A percentile compares a stretch with the other conserved stretches of the same genome.
Evolutionary conservation across 2,113 vertebrate genomes (phyloP).

Genomic region (Amphiprion percula): DNA sequence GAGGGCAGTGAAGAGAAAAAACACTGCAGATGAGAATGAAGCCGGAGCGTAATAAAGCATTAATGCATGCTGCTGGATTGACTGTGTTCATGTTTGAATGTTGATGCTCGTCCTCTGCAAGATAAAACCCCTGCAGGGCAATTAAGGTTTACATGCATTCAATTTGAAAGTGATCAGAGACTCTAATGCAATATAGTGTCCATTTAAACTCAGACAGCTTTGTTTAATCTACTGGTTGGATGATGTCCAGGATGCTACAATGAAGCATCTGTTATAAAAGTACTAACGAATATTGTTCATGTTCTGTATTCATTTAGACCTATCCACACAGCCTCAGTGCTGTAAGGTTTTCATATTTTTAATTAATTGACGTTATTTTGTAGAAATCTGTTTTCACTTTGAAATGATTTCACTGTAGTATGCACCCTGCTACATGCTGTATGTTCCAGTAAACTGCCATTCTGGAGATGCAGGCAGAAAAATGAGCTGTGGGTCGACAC

Average conservation of each 20-base stretch:
- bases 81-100: conserved; percentile 25
- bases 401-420: background rate
- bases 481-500: background rate
- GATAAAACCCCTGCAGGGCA: conserved; percentile 7
- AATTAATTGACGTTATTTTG: too few species aligned
- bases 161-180: conserved; percentile 29
- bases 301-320: too few species aligned
- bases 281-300: background rate
- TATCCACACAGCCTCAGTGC: too few species aligned
- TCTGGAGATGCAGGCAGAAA: background rate
- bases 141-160: conserved; percentile 19
- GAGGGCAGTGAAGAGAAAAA: background rate
- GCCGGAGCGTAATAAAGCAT: background rate
- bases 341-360: too few species aligned
- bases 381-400: too few species aligned
- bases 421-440: background rate
- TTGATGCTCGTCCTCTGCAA: conserved; percentile 16
- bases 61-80: conserved; percentile 27
- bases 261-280: background rate
- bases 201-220: conserved; percentile 1
- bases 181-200: background rate
- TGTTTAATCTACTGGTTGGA: background rate
- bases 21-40: background rate
- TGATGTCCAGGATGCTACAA: background rate
- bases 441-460: background rate